Conservation (phyloP, 2,797 vertebrate species). For the Anguilla marmorata region DNA sequence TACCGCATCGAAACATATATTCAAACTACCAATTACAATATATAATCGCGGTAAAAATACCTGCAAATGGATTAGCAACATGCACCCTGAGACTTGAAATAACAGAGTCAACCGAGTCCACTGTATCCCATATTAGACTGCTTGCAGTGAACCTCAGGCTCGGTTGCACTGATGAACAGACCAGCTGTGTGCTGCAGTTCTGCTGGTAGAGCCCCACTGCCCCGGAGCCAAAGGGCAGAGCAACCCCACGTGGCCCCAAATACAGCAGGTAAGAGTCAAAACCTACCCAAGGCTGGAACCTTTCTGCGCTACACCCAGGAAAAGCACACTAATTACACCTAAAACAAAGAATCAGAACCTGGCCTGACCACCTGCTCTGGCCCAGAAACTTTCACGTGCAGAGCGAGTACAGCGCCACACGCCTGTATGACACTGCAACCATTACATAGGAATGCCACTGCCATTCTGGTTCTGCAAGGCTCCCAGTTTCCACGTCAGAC, state of each 20-base stretch:
- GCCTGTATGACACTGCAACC: neutral
- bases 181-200: neutral
- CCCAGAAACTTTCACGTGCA: neutral
- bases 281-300: conserved; percentile 26
- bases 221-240: conserved; percentile 8
- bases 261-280: conserved; percentile 20
- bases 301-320: neutral
- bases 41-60: neutral
- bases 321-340: conserved; percentile 31
- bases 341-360: conserved; percentile 32
- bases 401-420: conserved; percentile 12
- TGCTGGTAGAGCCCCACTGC: neutral
- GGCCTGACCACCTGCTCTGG: conserved; percentile 3
- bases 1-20: neutral
- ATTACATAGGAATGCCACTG: neutral
- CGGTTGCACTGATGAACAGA: neutral
- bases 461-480: neutral
- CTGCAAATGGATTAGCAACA: neutral
- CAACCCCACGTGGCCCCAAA: conserved; percentile 36
- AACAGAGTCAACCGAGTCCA: neutral
- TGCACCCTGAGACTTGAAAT: neutral
- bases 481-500: neutral
- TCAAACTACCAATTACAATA: neutral
- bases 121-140: neutral
- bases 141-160: neutral